A percentile compares a stretch with the other conserved stretches of the same genome.
phyloP scores from a whole-genome alignment of 2,797 vertebrate species.

The Leucoraja ocellata region DNA sequence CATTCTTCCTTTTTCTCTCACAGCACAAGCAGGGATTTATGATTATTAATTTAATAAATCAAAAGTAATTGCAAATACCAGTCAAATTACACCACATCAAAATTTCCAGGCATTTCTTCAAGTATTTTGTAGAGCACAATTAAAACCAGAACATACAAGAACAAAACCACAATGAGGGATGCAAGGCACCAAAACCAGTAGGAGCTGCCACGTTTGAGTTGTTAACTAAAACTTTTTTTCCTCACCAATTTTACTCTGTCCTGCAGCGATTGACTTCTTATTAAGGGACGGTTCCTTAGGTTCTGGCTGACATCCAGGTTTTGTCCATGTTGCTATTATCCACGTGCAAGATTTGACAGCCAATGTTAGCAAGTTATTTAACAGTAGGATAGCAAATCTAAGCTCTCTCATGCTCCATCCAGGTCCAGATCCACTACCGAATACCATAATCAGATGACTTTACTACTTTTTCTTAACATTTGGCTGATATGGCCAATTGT shows the following conservation, averaged over 20 bases:
- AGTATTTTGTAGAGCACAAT: slow-evolving; percentile 22
- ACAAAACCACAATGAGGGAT: not conserved
- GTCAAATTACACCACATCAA: slow-evolving; percentile 10
- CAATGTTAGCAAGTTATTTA: not conserved
- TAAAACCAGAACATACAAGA: slow-evolving; percentile 26
- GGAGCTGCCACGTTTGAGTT: not conserved
- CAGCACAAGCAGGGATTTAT: not conserved
- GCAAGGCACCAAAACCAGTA: not conserved
- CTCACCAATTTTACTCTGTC: not conserved
- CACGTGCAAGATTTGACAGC: not conserved
- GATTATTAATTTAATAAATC: slow-evolving; percentile 33
- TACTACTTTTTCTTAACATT: not conserved
- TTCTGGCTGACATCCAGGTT: not conserved
- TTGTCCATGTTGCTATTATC: not conserved
- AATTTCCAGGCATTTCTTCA: slow-evolving; percentile 32
- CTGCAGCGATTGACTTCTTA: not conserved
- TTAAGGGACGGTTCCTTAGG: not conserved
- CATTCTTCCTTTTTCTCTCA: not conserved
- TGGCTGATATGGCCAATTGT: not conserved
- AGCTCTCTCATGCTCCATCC: not conserved
- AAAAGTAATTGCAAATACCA: slow-evolving; percentile 18
- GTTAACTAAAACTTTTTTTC: not conserved
- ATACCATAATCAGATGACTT: not conserved
- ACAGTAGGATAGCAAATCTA: not conserved
- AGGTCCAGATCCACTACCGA: not conserved